phyloP scores from a whole-genome alignment of 2,797 vertebrate species.

The Thaleichthys pacificus region DNA sequence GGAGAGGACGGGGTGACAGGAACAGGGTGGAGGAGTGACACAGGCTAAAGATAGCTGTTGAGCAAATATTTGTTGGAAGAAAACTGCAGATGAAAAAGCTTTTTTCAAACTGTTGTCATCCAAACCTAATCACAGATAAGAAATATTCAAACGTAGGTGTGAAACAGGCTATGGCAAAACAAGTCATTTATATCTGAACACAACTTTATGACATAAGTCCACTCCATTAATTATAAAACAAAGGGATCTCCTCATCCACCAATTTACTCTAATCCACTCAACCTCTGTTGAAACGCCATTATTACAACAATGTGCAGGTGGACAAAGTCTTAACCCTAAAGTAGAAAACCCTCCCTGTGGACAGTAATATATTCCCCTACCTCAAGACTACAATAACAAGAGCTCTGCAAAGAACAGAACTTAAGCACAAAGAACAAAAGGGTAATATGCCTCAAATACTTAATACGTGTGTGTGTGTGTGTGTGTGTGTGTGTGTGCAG shows the following conservation, averaged over 20 bases:
- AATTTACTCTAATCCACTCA: too few species aligned
- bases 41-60: neutral
- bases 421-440: neutral
- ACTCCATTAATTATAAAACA: too few species aligned
- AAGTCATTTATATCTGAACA: too few species aligned
- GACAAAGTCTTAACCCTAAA: neutral
- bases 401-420: neutral
- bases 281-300: too few species aligned
- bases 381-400: neutral
- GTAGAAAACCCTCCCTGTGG: neutral
- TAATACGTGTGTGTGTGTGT: neutral
- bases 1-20: neutral
- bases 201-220: neutral
- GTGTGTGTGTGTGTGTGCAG: neutral
- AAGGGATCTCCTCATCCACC: too few species aligned
- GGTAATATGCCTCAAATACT: neutral
- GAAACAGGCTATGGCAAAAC: too few species aligned
- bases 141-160: too few species aligned
- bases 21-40: neutral
- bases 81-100: neutral
- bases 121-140: too few species aligned
- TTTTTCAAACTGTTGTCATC: too few species aligned
- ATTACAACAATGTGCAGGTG: neutral
- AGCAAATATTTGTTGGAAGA: constrained; percentile 8
- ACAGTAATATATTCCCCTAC: neutral